phyloP scores from a whole-genome alignment of 2,888 invertebrate species.

The Tachystola acroxantha region DNA sequence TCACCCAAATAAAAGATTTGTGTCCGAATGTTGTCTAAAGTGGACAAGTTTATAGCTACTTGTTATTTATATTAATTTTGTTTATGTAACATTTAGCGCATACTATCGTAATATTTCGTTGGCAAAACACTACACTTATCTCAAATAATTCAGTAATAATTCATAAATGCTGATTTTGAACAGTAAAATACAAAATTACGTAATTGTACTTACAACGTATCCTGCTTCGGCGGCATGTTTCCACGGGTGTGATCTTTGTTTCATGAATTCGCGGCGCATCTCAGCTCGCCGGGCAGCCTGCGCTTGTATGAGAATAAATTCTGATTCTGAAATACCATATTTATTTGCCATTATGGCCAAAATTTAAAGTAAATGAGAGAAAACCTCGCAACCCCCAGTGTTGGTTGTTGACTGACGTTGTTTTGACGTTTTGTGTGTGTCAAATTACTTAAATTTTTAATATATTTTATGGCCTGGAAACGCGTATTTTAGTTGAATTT shows the following conservation, averaged over 20 bases:
- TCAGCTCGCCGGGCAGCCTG: constrained; percentile 79
- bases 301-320: constrained; percentile 75
- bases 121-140: too few relatives aligned
- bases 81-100: too few relatives aligned
- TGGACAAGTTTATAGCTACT: too few relatives aligned
- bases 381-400: too few relatives aligned
- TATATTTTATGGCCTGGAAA: too few relatives aligned
- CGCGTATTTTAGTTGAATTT: background rate
- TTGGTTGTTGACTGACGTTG: background rate
- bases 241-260: constrained; percentile 84
- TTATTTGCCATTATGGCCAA: constrained; percentile 52
- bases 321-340: constrained; percentile 74
- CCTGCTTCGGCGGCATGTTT: constrained; percentile 84
- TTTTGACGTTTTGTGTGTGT: constrained; percentile 12
- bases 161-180: too few relatives aligned
- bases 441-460: too few relatives aligned
- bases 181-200: constrained; percentile 51
- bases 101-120: too few relatives aligned
- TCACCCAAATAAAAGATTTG: too few relatives aligned
- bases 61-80: too few relatives aligned
- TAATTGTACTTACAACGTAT: constrained; percentile 81
- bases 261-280: constrained; percentile 84
- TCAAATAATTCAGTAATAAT: too few relatives aligned
- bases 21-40: too few relatives aligned
- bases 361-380: background rate